phyloP scores from a whole-genome alignment of 2,113 vertebrate genomes.

The Gila orcuttii region DNA sequence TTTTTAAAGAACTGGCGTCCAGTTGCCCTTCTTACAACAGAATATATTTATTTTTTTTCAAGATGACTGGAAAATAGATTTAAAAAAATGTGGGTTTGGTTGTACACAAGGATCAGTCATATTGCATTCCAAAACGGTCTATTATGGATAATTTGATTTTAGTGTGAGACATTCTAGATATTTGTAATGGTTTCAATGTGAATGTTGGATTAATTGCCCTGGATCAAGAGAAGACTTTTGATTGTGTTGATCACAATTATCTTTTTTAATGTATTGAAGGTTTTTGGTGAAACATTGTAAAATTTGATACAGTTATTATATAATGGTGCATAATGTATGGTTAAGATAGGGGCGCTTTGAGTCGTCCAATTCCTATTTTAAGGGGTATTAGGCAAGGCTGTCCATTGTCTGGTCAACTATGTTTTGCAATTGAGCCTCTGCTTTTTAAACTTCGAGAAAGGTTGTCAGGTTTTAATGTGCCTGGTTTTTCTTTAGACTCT shows the following conservation, averaged over 20 bases:
- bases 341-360: neutral
- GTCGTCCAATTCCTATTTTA: no score
- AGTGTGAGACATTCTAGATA: neutral
- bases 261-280: slow-evolving; percentile 2
- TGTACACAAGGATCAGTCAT: neutral
- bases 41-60: no score
- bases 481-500: no score
- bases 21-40: no score
- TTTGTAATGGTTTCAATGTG: neutral
- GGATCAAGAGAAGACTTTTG: neutral
- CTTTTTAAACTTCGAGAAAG: no score
- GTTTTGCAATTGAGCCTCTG: no score
- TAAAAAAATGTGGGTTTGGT: no score
- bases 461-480: no score
- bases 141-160: neutral
- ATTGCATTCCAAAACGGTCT: neutral
- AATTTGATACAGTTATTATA: neutral
- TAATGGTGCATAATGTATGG: neutral
- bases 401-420: no score
- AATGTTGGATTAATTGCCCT: neutral
- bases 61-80: no score
- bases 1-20: no score
- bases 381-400: no score
- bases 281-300: neutral
- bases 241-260: neutral